Evolutionary conservation across 2,888 invertebrate species (phyloP), one percentile per base, ranked within the genome.

Genomic region (Sphaeridia pumilis): DNA sequence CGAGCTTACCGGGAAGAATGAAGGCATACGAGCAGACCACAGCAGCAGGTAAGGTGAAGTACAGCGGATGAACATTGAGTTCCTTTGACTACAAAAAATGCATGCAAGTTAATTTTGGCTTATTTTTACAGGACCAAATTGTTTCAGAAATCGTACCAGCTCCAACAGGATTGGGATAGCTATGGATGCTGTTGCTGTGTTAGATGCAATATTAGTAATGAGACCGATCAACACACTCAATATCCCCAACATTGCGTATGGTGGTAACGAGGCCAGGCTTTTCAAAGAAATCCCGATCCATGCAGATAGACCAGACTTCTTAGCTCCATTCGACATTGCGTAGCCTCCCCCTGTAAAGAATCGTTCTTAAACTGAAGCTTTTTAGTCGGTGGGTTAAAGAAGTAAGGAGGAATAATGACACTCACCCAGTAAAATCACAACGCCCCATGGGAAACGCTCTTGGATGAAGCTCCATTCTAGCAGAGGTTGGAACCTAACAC

Each of bases 11-110:
- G 21, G 63, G 61, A 26, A 63, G 57, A 58, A 61, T 55, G 77
- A 92, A 87, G 7, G 87, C 89, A 75, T 89, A 89, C 48, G 90
- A 90, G 69, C 89, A 88, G 3, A 88, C 83, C 22, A 93, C 73
- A 1, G 90, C 80, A 0, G 87, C 87, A 0, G 93, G 92, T 64
- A 92, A 74, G 81, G 92, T 89, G 69, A 93, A 74, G 71, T 85
- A 87, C 55, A 94, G 73, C 0, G 93, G 93, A 73, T 93, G 87
- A 55, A 88, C 76, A 63, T 76, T 70, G 50, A 86, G 76, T 0
- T 77, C 78, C 12, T 81, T 72, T 0, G 84, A 79, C 87, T 86
- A 73, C 1, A 68, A 38, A 5, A 14, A 17, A 41, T 12, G 12
- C 41, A 26, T 4, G n/a, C n/a, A n/a, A n/a, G n/a, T n/a, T n/a